phyloP scores from a whole-genome alignment of 2,888 invertebrate genomes.

The Acronicta leporina region DNA sequence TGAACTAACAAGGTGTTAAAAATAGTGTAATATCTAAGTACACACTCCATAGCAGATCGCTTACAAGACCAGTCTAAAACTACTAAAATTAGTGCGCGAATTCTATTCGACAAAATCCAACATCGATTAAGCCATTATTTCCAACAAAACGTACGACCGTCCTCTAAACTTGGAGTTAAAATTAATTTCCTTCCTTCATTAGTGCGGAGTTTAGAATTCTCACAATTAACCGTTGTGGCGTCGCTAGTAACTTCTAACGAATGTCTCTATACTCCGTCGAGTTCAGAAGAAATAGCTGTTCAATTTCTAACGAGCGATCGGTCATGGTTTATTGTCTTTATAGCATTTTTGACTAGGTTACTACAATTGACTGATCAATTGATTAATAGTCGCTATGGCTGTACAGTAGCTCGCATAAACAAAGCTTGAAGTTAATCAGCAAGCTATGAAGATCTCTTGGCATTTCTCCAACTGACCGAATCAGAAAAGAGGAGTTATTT shows the following conservation, averaged over 20 bases:
- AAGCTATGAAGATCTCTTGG: too few relatives aligned
- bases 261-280: conserved; percentile 44
- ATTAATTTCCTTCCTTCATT: conserved; percentile 63
- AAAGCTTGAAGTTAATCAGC: too few relatives aligned
- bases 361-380: too few relatives aligned
- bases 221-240: conserved; percentile 52
- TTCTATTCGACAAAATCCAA: not conserved
- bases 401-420: too few relatives aligned
- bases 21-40: too few relatives aligned
- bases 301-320: conserved; percentile 55
- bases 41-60: too few relatives aligned
- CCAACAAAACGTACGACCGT: conserved; percentile 27
- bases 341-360: conserved; percentile 11
- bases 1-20: too few relatives aligned
- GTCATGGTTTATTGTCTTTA: conserved; percentile 32
- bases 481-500: too few relatives aligned
- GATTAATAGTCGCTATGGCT: too few relatives aligned
- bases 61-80: not conserved
- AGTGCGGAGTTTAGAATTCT: conserved; percentile 55
- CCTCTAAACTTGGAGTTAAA: conserved; percentile 48
- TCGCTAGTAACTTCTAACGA: conserved; percentile 51
- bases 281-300: conserved; percentile 55
- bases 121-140: conserved; percentile 33
- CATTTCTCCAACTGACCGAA: too few relatives aligned
- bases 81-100: not conserved